Evolutionary conservation across 2,113 vertebrate species (phyloP), one percentile per base, ranked within the genome.

Genomic region (Callorhinus ursinus): DNA sequence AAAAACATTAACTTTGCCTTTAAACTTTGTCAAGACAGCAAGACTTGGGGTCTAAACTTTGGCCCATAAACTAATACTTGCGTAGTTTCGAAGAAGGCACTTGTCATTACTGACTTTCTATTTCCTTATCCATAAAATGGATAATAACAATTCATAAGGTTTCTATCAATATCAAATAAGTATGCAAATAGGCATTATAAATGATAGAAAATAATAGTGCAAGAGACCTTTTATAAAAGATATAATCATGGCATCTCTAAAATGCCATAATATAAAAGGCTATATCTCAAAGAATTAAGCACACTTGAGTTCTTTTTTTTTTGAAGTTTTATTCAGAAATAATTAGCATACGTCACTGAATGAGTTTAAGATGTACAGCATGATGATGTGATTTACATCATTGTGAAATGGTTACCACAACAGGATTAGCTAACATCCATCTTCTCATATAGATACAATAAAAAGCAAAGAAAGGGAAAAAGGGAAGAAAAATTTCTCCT

Each of bases 71-170:
- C 33, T 95, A 79, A 82, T 57, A 72, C 39, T 55, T 57, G 26
- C 55, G 28, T 46, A 69, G 55, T 42, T 96, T 86, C 82, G 53
- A 85, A 49, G n/a, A 94, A 36, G 33, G 19, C 26, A 93, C 94
- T 95, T 91, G 15, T 86, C 86, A 57, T 88, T 59, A 82, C 80
- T 86, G 59, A 96, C 46, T 97, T 96, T 76, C 57, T 76, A 93
- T 82, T 93, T 88, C 65, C n/a, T 85, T 84, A 65, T 31, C 46
- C 59, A 85, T 89, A 82, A 95, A 82, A 77, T 89, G 59, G 39
- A 26, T 90, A 71, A 69, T 76, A 93, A 94, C 39, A 91, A 84
- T 31, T 93, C 69, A 61, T 61, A 93, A 86, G 26, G 15, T 33
- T 61, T 42, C 46, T 51, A 84, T 87, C 12, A 93, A 87, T 42